Conservation (phyloP, 2,888 invertebrate species). For the Sympetrum striolatum region DNA sequence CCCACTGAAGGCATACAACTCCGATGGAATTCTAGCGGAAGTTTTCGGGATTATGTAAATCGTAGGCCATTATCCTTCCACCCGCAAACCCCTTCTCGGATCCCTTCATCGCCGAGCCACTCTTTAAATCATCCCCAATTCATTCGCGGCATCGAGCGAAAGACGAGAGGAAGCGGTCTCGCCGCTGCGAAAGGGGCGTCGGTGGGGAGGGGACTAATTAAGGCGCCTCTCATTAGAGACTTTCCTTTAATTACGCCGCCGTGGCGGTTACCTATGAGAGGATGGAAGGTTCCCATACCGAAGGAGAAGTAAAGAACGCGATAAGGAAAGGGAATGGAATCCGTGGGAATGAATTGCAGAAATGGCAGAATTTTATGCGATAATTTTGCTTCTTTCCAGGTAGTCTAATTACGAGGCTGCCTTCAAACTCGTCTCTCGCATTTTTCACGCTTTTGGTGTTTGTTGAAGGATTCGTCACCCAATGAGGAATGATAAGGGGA, state of each 20-base stretch:
- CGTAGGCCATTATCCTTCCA: neutral
- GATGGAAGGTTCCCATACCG: constrained; percentile 48
- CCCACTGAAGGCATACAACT: no score
- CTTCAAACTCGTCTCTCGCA: no score
- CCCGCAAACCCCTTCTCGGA: neutral
- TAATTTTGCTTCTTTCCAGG: no score
- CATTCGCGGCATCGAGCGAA: neutral
- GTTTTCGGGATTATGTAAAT: neutral
- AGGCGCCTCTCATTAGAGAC: constrained; percentile 46
- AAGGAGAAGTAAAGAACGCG: constrained; percentile 45
- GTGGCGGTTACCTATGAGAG: constrained; percentile 29
- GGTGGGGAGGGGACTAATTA: constrained; percentile 45
- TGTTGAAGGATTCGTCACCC: neutral
- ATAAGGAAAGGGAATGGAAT: constrained; percentile 33
- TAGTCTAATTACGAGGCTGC: no score
- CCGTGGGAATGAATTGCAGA: neutral
- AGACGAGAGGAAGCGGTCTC: neutral
- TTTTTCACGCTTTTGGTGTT: no score
- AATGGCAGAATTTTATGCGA: neutral
- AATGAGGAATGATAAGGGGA: neutral
- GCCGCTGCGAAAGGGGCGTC: neutral
- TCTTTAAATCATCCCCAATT: neutral
- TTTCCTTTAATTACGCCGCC: constrained; percentile 39
- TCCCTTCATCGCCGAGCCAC: neutral
- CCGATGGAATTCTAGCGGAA: no score